phyloP scores from a whole-genome alignment of 2,888 invertebrate species.

The Dorcus parallelipipedus region DNA sequence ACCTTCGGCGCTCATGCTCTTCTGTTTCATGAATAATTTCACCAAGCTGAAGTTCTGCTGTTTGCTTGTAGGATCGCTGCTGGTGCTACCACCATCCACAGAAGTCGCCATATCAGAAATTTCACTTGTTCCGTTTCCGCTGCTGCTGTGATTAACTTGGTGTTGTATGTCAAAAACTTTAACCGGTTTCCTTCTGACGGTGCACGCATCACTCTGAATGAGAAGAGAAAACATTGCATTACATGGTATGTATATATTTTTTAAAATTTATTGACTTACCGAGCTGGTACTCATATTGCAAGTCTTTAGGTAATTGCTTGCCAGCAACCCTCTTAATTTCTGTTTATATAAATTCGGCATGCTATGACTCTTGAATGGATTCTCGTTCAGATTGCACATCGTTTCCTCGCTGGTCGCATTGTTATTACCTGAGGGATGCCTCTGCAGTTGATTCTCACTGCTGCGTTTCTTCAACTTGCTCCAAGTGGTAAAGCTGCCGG shows the following conservation, averaged over 20 bases:
- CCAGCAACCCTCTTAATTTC: constrained; percentile 53
- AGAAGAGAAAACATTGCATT: constrained; percentile 2
- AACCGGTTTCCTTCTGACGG: constrained; percentile 39
- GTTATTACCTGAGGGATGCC: constrained; percentile 47
- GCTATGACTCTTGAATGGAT: constrained; percentile 70
- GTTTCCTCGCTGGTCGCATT: constrained; percentile 54
- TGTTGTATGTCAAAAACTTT: constrained; percentile 50
- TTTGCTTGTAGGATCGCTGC: constrained; percentile 39
- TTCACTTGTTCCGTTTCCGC: constrained; percentile 36
- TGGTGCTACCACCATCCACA: constrained; percentile 41
- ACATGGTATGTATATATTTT: too few species aligned
- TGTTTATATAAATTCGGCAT: constrained; percentile 68
- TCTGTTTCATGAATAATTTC: constrained; percentile 86
- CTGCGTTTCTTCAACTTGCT: constrained; percentile 77
- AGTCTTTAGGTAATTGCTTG: constrained; percentile 52
- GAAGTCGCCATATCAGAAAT: constrained; percentile 49
- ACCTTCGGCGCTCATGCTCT: constrained; percentile 76
- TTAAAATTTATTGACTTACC: constrained; percentile 50
- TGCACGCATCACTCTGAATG: constrained; percentile 38
- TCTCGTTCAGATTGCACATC: constrained; percentile 56
- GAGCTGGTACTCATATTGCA: constrained; percentile 63
- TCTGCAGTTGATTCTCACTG: constrained; percentile 48
- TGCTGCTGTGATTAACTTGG: constrained; percentile 41
- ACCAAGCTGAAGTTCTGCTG: constrained; percentile 77
- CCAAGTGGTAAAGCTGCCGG: constrained; percentile 80